These are phyloP conservation scores for Rhinichthys osculus DNA, from an alignment of 2,797 vertebrate genomes.

Conservation along the genomic window DNA sequence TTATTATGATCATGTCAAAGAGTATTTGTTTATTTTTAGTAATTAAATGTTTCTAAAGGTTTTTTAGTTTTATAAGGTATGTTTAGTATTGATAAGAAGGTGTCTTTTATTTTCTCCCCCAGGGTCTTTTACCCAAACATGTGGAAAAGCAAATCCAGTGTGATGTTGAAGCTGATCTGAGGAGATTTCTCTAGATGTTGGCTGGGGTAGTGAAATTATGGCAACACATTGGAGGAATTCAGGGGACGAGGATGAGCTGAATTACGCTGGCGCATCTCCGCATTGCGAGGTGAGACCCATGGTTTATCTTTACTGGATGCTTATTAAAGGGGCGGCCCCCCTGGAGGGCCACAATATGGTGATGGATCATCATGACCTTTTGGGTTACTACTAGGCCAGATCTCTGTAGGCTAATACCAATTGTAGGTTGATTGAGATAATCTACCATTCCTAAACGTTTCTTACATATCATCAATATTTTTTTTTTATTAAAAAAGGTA, in stretches of 20 bases:
- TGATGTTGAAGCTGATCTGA: constrained; percentile 37
- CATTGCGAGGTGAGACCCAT: constrained; percentile 75
- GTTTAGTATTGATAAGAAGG: background rate
- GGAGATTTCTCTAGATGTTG: constrained; percentile 60
- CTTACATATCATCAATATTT: background rate
- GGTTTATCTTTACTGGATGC: background rate
- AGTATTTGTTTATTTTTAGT: too few species aligned
- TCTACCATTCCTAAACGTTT: background rate
- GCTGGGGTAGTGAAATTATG: constrained; percentile 88
- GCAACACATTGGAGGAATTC: constrained; percentile 86
- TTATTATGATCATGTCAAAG: background rate
- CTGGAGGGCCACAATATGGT: background rate
- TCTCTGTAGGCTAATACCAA: too few species aligned
- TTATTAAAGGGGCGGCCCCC: background rate
- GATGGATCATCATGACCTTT: background rate
- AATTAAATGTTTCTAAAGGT: background rate
- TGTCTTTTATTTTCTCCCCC: background rate
- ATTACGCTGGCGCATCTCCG: constrained; percentile 69
- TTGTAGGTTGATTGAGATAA: background rate
- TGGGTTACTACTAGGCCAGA: background rate
- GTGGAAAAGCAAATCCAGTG: constrained; percentile 45
- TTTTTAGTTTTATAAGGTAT: background rate
- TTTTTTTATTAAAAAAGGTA: background rate
- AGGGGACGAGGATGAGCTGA: constrained; percentile 78
- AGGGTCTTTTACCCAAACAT: constrained; percentile 42